These are phyloP conservation scores for Salminus brasiliensis DNA, from an alignment of 2,113 vertebrate genomes.

Conservation along the genomic window DNA sequence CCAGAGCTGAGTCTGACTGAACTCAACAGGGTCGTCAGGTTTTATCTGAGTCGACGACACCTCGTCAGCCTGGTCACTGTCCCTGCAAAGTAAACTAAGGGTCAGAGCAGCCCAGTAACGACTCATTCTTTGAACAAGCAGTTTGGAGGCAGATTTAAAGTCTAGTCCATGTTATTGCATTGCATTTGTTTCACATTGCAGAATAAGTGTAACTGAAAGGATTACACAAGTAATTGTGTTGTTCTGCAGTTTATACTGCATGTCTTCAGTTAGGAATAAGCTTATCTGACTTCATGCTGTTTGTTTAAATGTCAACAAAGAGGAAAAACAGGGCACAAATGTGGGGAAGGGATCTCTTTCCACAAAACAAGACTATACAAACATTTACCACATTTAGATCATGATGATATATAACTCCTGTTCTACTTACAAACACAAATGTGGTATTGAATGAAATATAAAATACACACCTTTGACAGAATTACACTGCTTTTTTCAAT, in stretches of 20 bases:
- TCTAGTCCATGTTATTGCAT: too few relatives aligned
- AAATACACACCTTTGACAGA: neutral
- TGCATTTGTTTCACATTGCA: too few relatives aligned
- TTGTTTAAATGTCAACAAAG: neutral
- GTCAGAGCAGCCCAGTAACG: neutral
- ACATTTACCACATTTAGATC: neutral
- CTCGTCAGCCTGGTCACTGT: slow-evolving; percentile 17
- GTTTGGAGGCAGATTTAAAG: too few relatives aligned
- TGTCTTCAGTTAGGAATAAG: neutral
- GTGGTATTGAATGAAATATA: neutral
- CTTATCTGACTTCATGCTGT: neutral
- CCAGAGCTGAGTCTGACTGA: neutral
- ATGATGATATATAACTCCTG: too few relatives aligned
- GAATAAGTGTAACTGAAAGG: neutral
- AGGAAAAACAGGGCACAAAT: neutral
- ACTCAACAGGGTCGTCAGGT: slow-evolving; percentile 16
- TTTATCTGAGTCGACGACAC: slow-evolving; percentile 31
- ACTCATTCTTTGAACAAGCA: slow-evolving; percentile 2
- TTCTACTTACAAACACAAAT: neutral
- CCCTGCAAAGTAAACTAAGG: slow-evolving; percentile 22
- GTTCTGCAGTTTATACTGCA: neutral
- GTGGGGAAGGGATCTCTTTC: neutral
- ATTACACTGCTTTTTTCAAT: too few relatives aligned
- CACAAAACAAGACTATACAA: neutral
- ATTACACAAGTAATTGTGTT: too few relatives aligned